Evolutionary conservation across 1,140 invertebrate species (phyloP).

Genomic region (Helicoverpa zea): DNA sequence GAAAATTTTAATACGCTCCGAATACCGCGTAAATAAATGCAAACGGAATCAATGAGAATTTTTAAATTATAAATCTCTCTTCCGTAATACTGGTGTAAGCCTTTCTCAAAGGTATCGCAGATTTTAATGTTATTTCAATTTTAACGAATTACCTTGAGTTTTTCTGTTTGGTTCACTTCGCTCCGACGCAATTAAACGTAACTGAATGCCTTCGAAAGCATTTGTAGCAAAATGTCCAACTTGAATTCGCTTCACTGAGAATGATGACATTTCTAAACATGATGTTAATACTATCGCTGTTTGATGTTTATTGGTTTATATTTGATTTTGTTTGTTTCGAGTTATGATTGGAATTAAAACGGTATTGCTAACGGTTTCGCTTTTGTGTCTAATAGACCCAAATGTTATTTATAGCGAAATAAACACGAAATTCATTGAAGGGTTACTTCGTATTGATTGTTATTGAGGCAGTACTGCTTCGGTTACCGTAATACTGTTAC

Average conservation of each 20-base stretch:
- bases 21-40: constrained; percentile 22
- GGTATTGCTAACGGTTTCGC: neutral
- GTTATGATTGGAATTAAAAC: constrained; percentile 24
- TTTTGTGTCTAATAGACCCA: neutral
- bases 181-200: constrained; percentile 19
- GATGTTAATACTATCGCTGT: constrained; percentile 13
- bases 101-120: constrained; percentile 31
- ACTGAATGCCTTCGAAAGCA: constrained; percentile 23
- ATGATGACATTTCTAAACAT: constrained; percentile 39
- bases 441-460: neutral
- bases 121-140: constrained; percentile 29
- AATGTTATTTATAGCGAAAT: constrained; percentile 15
- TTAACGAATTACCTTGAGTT: constrained; percentile 29
- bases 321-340: constrained; percentile 22
- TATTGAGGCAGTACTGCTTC: neutral
- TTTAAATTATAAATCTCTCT: constrained; percentile 35
- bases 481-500: neutral
- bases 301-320: constrained; percentile 17
- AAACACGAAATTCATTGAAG: constrained; percentile 1
- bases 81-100: constrained; percentile 25
- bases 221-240: constrained; percentile 38
- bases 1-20: constrained; percentile 5
- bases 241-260: constrained; percentile 33
- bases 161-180: constrained; percentile 16
- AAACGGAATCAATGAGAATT: constrained; percentile 30